phyloP scores from a whole-genome alignment of 2,797 vertebrate genomes.

The Notolabrus celidotus region DNA sequence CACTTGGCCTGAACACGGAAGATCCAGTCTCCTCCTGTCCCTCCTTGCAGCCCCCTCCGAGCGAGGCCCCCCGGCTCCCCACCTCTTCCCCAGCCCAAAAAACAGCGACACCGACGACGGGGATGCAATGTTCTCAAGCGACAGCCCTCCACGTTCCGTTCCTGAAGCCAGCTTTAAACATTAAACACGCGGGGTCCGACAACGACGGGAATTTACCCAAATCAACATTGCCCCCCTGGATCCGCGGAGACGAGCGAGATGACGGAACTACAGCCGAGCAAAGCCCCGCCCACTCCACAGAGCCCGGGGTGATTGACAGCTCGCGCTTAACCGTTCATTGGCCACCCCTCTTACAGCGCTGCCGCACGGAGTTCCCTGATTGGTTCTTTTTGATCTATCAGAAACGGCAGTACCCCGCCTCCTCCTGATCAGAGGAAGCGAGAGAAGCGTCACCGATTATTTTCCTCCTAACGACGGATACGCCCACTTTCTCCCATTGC shows the following conservation, averaged over 20 bases:
- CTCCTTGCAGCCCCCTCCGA: slow-evolving; percentile 77
- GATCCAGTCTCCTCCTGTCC: slow-evolving; percentile 65
- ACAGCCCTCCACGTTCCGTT: slow-evolving; percentile 33
- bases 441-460: slow-evolving; percentile 70
- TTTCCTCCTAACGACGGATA: slow-evolving; percentile 66
- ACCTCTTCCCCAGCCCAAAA: slow-evolving; percentile 67
- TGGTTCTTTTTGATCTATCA: slow-evolving; percentile 60
- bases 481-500: slow-evolving; percentile 47
- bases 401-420: slow-evolving; percentile 27
- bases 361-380: slow-evolving; percentile 35
- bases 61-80: slow-evolving; percentile 68
- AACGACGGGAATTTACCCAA: slow-evolving; percentile 59
- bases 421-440: slow-evolving; percentile 34
- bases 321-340: slow-evolving; percentile 51
- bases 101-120: slow-evolving; percentile 37
- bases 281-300: slow-evolving; percentile 66
- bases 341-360: slow-evolving; percentile 12
- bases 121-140: slow-evolving; percentile 22
- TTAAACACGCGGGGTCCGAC: slow-evolving; percentile 50
- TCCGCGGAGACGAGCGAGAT: slow-evolving; percentile 73
- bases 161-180: slow-evolving; percentile 45
- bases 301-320: slow-evolving; percentile 68
- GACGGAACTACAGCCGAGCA: slow-evolving; percentile 79
- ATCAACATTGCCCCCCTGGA: slow-evolving; percentile 77
- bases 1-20: slow-evolving; percentile 63